These are phyloP conservation scores for Aspidiotus rigidus DNA, from an alignment of 2,888 invertebrate genomes.

Conservation along the genomic window DNA sequence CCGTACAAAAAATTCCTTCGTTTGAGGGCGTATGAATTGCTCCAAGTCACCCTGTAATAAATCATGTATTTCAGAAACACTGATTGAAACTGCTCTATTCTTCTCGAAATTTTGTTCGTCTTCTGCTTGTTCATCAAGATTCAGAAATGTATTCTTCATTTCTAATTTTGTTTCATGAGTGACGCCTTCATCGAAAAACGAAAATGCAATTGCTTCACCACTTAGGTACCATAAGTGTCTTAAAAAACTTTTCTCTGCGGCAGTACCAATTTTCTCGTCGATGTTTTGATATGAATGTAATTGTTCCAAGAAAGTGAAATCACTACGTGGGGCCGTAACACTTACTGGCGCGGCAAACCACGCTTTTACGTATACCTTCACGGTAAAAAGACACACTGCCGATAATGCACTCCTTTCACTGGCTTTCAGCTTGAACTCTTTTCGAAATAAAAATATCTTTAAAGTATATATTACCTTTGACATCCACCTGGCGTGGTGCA, in stretches of 20 bases:
- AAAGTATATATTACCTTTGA: conserved; percentile 39
- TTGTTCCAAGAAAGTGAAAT: conserved; percentile 29
- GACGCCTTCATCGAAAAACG: background rate
- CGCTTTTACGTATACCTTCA: conserved; percentile 28
- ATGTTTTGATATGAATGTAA: conserved; percentile 27
- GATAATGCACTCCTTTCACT: conserved; percentile 36
- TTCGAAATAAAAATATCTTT: conserved; percentile 38
- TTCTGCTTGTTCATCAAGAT: no score
- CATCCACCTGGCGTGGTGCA: conserved; percentile 40
- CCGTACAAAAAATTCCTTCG: background rate
- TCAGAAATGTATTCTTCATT: background rate
- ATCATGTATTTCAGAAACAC: background rate
- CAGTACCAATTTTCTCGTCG: conserved; percentile 26
- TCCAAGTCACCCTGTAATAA: no score
- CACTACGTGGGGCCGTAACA: conserved; percentile 21
- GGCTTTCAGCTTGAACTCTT: conserved; percentile 36
- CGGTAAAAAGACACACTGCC: conserved; percentile 34
- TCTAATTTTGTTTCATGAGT: background rate
- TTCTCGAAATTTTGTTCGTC: no score
- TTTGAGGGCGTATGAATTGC: background rate
- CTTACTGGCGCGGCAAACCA: conserved; percentile 34
- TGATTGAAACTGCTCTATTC: no score
- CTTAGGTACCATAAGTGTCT: conserved; percentile 36
- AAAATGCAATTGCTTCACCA: conserved; percentile 1
- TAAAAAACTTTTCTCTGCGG: conserved; percentile 29